phyloP scores from a whole-genome alignment of 2,113 vertebrate species.

The Malurus alboscapulatus region DNA sequence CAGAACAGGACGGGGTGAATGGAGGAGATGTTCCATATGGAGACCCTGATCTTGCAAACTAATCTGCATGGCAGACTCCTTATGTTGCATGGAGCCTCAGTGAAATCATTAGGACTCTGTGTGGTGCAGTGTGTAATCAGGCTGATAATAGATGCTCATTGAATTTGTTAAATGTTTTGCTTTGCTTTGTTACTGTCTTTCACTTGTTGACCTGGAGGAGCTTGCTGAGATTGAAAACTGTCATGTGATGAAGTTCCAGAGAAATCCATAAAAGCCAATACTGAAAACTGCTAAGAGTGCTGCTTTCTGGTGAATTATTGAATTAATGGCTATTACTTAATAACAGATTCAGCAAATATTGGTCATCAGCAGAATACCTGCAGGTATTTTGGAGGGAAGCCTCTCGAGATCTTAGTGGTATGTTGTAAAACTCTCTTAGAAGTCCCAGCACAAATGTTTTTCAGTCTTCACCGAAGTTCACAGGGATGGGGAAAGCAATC shows the following conservation, averaged over 20 bases:
- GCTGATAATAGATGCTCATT: constrained; percentile 57
- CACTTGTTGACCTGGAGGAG: constrained; percentile 26
- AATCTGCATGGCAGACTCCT: constrained; percentile 49
- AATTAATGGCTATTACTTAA: background rate
- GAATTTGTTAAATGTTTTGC: constrained; percentile 54
- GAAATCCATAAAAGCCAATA: background rate
- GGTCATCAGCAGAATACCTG: background rate
- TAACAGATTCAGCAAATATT: background rate
- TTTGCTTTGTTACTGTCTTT: constrained; percentile 42
- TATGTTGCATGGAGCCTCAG: constrained; percentile 27
- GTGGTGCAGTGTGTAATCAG: constrained; percentile 49
- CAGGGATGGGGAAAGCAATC: background rate
- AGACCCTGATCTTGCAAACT: constrained; percentile 41
- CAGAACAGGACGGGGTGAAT: constrained; percentile 21
- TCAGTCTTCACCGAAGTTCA: background rate
- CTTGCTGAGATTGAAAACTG: constrained; percentile 4
- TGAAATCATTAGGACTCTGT: constrained; percentile 48
- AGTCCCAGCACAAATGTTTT: background rate
- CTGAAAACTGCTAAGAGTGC: background rate
- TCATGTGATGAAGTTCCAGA: background rate
- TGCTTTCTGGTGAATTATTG: background rate
- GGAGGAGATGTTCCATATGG: constrained; percentile 40
- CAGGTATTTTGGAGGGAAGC: background rate
- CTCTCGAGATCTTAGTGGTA: background rate
- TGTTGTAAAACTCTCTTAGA: background rate